Evolutionary conservation across 2,113 vertebrate species (phyloP), one percentile per base, ranked within the genome.

Genomic region (Oreotrochilus melanogaster): DNA sequence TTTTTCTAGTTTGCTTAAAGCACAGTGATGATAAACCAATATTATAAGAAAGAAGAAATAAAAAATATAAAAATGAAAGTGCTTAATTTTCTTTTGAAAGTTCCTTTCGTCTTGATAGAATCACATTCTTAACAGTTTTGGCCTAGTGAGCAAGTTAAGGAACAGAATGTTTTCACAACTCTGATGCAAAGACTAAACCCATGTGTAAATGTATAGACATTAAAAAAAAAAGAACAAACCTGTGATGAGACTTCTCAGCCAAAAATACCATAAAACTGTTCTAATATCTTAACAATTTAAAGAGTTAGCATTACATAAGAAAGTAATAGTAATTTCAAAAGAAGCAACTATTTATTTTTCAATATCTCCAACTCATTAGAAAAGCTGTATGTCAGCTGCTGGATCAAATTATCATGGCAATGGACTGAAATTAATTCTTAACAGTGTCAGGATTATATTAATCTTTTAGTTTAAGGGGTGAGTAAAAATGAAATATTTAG

Each of bases 151-250:
- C 13, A 67, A 72, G 14, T 19, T 39, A 88, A 84, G 79, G 24
- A 1, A 12, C 7, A 0, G 7, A 0, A 4, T 18, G 1, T 39
- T 83, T 53, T 61, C 12, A 39, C 5, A 71, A 48, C 8, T 79
- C 16, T 18, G 21, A 43, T 65, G 25, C 27, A 48, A 42, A 21
- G 2, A 17, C 9, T 25, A 51, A 9, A 23, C 27, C 5, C 21
- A 35, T 6, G 30, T 23, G 2, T 62, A 66, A 78, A 25, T 47
- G 2, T 24, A 51, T 11, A 80, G 9, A 58, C 6, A 57, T 73
- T 61, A 35, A 2, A 5, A 31, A 69, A 78, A 35, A 24, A 17
- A 39, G 11, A 39, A 39, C 39, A 39, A 39, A 39, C 39, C 7
- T 27, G 2, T 62, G 10, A 47, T 57, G 10, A 58, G 10, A 35